These are phyloP conservation scores for Scalopus aquaticus DNA, from an alignment of 2,113 vertebrate genomes.

Conservation along the genomic window DNA sequence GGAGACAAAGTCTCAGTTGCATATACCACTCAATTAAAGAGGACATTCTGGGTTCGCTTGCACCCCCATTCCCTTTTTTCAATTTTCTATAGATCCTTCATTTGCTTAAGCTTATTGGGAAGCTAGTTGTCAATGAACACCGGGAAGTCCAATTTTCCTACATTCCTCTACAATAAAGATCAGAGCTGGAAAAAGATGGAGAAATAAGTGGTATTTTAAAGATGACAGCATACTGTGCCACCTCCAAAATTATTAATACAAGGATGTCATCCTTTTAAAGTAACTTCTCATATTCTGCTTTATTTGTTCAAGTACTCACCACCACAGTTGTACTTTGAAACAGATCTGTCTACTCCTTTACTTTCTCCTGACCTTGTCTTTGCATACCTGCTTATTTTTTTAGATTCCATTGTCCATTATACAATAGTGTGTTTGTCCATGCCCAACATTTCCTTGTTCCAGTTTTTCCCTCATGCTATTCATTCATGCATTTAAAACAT, in stretches of 20 bases:
- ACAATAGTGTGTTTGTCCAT: background rate
- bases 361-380: conserved; percentile 17
- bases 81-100: background rate
- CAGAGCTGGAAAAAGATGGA: background rate
- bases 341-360: background rate
- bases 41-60: background rate
- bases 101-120: background rate
- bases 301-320: background rate
- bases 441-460: background rate
- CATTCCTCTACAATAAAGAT: background rate
- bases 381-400: background rate
- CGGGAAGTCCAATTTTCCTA: background rate
- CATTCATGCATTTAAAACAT: too few relatives aligned
- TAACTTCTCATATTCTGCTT: background rate
- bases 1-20: background rate
- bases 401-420: background rate
- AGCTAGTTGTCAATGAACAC: background rate
- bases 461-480: background rate
- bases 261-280: background rate
- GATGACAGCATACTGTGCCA: background rate
- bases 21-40: background rate
- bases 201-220: background rate
- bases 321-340: background rate
- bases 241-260: conserved; percentile 3
- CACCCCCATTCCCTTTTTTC: background rate